Conservation (phyloP, 2,797 vertebrate species). For the Arrhamphus sclerolepis region DNA sequence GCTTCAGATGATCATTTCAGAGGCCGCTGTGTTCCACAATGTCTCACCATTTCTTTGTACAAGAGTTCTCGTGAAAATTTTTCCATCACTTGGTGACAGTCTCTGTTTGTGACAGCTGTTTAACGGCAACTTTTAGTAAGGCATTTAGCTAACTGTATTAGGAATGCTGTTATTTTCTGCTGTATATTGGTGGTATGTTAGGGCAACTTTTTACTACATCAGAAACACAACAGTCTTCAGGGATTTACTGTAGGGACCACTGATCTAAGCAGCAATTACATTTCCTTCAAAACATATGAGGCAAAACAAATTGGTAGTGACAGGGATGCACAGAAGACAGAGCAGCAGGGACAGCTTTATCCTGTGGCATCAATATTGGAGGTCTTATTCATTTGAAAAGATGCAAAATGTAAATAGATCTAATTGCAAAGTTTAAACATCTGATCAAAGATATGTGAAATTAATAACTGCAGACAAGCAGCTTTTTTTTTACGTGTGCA, state of each 20-base stretch:
- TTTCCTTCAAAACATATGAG: conserved; percentile 25
- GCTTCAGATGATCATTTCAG: neutral
- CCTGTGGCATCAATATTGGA: neutral
- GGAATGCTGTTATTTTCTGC: no score
- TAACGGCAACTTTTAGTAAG: no score
- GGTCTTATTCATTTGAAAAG: neutral
- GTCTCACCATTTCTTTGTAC: conserved; percentile 1
- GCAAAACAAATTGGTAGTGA: conserved; percentile 41
- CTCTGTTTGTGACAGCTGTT: neutral
- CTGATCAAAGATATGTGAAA: neutral
- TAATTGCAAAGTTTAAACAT: neutral
- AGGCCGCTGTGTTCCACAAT: neutral
- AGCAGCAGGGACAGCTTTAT: conserved; percentile 4
- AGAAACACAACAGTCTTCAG: conserved; percentile 13
- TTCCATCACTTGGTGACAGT: neutral
- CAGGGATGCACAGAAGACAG: neutral
- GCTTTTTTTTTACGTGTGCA: neutral
- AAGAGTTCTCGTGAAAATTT: neutral
- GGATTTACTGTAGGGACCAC: conserved; percentile 28
- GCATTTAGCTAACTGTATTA: no score
- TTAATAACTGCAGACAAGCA: neutral
- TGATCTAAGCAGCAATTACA: conserved; percentile 27
- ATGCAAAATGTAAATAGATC: neutral
- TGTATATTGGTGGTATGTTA: no score
- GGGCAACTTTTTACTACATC: no score